These are phyloP conservation scores for Babyrousa celebensis DNA, from an alignment of 2,797 vertebrate species.

Conservation along the genomic window DNA sequence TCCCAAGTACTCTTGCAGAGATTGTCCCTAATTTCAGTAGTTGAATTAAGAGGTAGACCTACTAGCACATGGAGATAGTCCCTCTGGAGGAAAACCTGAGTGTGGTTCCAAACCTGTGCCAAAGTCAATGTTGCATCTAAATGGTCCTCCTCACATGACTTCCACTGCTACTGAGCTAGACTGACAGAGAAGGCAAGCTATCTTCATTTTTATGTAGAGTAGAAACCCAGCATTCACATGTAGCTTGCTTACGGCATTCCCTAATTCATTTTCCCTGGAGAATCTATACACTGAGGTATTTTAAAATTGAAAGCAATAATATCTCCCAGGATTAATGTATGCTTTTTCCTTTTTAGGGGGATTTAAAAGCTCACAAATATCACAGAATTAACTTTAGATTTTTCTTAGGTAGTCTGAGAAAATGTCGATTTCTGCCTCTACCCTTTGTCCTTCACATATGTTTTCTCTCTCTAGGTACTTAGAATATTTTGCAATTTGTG, in stretches of 20 bases:
- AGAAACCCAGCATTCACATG: not conserved
- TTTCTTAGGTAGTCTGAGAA: not conserved
- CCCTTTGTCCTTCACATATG: not conserved
- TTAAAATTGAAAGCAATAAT: not conserved
- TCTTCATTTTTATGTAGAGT: not conserved
- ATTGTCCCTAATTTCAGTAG: slow-evolving; percentile 38
- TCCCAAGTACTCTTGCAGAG: slow-evolving; percentile 1
- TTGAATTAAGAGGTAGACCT: slow-evolving; percentile 71
- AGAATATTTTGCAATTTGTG: not conserved
- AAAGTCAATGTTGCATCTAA: slow-evolving; percentile 69
- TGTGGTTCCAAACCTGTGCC: slow-evolving; percentile 57
- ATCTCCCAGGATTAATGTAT: not conserved
- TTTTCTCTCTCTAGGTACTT: not conserved
- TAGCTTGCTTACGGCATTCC: not conserved
- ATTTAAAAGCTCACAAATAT: not conserved
- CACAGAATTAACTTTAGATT: not conserved
- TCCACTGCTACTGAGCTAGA: slow-evolving; percentile 62
- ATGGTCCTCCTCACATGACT: slow-evolving; percentile 66
- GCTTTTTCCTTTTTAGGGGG: not conserved
- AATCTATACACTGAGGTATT: not conserved
- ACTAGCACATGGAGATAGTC: slow-evolving; percentile 41
- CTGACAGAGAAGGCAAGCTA: slow-evolving; percentile 73
- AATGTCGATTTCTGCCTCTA: not conserved
- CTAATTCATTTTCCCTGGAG: not conserved
- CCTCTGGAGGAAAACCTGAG: slow-evolving; percentile 74